Base-by-base conservation (phyloP, 2,797 vertebrate species). In the Brachyrhaphis roseni region DNA sequence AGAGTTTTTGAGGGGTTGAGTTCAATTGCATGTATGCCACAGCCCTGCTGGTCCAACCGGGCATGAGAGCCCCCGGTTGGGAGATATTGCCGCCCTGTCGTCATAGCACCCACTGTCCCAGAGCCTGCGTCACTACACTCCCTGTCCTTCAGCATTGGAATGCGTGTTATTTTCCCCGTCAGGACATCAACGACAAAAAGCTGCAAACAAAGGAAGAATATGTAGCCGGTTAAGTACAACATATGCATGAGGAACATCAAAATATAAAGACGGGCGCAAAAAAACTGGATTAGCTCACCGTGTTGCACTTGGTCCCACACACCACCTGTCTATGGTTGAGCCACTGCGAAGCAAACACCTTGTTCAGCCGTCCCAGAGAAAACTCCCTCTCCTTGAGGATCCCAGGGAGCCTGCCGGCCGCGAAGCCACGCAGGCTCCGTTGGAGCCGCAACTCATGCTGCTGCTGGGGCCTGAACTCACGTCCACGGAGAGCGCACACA, bases 321-420 rank as follows among this genome's bases (percentile, higher is more conserved):
- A 99, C 98, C 89, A 99, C 97, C 92, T 99, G 98, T 31, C 97
- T 96, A 88, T 99, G 97, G 94, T 98, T 99, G 87, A 99, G 95
- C 98, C 98, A 99, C 90, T 99, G 98, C 43, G 98, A 99, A 0
- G 98, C 98, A 82, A 99, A 99, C 77, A 99, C 98, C 94, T 99
- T 99, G 92, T 99, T 99, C 49, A 99, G 97, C 45, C 96, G 95
- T 75, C 97, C 97, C 0, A 99, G 96, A 26, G 97, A 96, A 91
- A 99, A 98, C 90, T 99, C 98, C 86, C 95, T 96, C 90, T 99
- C 98, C 76, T 95, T 96, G 36, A 99, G 96, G 79, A 99, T 97
- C 81, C 96, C 93, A 0, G 98, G 98, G 75, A 99, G 96, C 49
- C 97, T 95, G 70, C 97, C 96, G 2, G 98, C 98, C 0, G 98